A percentile compares a stretch with the other conserved stretches of the same genome.
These are phyloP conservation scores for Chlorops oryzae DNA, from an alignment of 1,140 invertebrate species.

Conservation along the genomic window DNA sequence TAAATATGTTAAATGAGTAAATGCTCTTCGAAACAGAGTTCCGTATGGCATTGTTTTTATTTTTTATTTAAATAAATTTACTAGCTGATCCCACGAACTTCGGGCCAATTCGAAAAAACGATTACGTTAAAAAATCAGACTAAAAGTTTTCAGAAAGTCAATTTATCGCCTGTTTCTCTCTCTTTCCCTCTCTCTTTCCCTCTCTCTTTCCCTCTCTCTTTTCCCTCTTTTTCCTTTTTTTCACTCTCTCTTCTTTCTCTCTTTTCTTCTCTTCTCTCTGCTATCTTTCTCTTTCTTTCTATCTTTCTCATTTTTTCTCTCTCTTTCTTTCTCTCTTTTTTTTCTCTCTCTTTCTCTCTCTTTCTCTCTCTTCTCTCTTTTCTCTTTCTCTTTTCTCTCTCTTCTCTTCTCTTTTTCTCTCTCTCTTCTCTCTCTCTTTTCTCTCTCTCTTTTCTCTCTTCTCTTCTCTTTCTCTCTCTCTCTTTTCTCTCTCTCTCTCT, in stretches of 20 bases:
- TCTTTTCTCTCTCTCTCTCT: background rate
- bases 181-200: background rate
- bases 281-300: conserved; percentile 6
- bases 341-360: conserved; percentile 15
- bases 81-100: too few species aligned
- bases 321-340: conserved; percentile 19
- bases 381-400: background rate
- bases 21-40: too few species aligned
- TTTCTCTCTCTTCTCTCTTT: background rate
- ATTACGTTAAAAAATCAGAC: too few species aligned
- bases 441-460: conserved; percentile 18
- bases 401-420: background rate
- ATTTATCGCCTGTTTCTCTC: too few species aligned
- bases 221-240: background rate
- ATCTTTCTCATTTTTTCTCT: background rate
- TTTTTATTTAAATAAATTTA: too few species aligned
- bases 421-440: background rate
- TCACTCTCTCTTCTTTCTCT: background rate
- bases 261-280: background rate
- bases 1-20: too few species aligned
- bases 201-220: background rate
- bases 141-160: too few species aligned
- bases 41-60: too few species aligned
- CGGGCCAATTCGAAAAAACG: too few species aligned
- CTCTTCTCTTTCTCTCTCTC: background rate